phyloP scores from a whole-genome alignment of 1,140 invertebrate species.

The Agrypnia vestita region DNA sequence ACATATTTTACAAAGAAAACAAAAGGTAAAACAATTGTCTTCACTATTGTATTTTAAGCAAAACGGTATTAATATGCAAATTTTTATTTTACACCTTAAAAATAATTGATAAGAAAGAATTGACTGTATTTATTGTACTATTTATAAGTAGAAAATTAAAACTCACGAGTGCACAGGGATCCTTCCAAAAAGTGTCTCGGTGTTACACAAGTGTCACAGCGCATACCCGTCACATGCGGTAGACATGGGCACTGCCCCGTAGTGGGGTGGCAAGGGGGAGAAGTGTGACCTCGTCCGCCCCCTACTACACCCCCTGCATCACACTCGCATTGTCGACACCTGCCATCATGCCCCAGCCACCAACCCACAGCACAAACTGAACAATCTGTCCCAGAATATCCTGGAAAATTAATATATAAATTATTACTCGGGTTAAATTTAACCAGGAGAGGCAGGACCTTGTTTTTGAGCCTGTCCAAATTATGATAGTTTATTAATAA shows the following conservation, averaged over 20 bases:
- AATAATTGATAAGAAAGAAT: neutral
- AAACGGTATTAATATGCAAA: too few relatives aligned
- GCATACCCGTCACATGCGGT: slow-evolving; percentile 83
- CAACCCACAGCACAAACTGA: slow-evolving; percentile 84
- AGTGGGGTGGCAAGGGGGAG: slow-evolving; percentile 79
- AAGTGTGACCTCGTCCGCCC: slow-evolving; percentile 63
- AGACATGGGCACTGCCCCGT: slow-evolving; percentile 88
- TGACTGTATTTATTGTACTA: neutral
- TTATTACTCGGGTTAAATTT: too few relatives aligned
- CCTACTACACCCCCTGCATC: slow-evolving; percentile 80
- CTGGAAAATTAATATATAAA: slow-evolving; percentile 66
- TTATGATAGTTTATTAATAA: too few relatives aligned
- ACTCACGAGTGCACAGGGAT: slow-evolving; percentile 83
- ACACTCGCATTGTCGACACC: slow-evolving; percentile 86
- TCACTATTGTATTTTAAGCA: too few relatives aligned
- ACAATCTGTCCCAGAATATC: slow-evolving; percentile 79
- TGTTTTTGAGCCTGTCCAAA: too few relatives aligned
- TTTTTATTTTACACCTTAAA: neutral
- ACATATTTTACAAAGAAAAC: too few relatives aligned
- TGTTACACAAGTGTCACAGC: slow-evolving; percentile 85
- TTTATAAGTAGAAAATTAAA: slow-evolving; percentile 3
- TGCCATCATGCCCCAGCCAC: slow-evolving; percentile 77
- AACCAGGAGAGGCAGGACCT: too few relatives aligned
- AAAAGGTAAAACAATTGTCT: too few relatives aligned
- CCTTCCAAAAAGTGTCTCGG: slow-evolving; percentile 84